Evolutionary conservation across 2,888 invertebrate genomes (phyloP).

Genomic region (Temnothorax unifasciatus): DNA sequence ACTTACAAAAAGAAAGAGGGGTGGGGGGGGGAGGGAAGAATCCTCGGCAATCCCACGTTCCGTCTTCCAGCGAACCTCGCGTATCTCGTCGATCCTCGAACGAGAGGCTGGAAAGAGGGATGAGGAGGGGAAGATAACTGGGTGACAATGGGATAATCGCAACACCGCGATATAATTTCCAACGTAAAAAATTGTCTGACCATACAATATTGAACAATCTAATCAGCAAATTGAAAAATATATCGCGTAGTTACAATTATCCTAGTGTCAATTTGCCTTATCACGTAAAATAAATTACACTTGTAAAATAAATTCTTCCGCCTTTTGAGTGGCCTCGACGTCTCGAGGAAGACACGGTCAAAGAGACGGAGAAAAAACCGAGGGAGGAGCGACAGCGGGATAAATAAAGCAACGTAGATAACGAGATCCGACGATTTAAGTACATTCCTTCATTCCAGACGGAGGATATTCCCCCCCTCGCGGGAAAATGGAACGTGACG

Average conservation of each 20-base stretch:
- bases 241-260: neutral
- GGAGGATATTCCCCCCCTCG: neutral
- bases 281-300: conserved; percentile 14
- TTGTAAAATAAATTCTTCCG: neutral
- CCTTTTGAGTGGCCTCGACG: conserved; percentile 3
- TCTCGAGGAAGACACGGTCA: conserved; percentile 13
- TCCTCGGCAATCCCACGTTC: conserved; percentile 17
- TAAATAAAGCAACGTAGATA: conserved; percentile 16
- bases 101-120: neutral
- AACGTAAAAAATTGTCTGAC: neutral
- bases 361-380: conserved; percentile 29
- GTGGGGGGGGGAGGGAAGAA: too few relatives aligned
- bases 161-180: neutral
- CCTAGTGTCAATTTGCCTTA: neutral
- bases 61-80: conserved; percentile 25
- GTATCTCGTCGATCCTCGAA: conserved; percentile 20
- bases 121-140: neutral
- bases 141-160: neutral
- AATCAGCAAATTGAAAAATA: neutral
- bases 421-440: conserved; percentile 50
- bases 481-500: conserved; percentile 21
- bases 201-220: neutral
- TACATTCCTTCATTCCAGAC: conserved; percentile 22
- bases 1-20: conserved; percentile 15
- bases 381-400: neutral